A percentile compares a stretch with the other conserved stretches of the same genome.
phyloP scores from a whole-genome alignment of 2,113 vertebrate genomes.

The Ciconia stormi region DNA sequence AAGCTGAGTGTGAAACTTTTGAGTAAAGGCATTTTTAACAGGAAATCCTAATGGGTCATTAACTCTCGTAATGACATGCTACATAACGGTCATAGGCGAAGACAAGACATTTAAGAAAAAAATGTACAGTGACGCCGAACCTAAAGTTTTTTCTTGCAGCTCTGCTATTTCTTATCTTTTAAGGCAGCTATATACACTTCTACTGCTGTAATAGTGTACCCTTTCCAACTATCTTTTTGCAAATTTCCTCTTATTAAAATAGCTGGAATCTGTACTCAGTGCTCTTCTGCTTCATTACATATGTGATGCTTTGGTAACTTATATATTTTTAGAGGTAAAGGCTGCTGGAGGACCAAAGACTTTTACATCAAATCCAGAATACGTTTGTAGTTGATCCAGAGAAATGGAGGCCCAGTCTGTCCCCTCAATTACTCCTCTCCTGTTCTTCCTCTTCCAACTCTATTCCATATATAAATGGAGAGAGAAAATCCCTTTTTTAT shows the following conservation, averaged over 20 bases:
- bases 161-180: not conserved
- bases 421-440: not conserved
- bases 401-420: not conserved
- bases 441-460: not conserved
- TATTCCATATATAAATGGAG: not conserved
- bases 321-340: not conserved
- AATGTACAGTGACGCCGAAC: not conserved
- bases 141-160: not conserved
- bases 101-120: not conserved
- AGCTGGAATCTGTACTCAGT: not conserved
- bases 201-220: not conserved
- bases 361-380: not conserved
- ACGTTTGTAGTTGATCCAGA: not conserved
- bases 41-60: conserved; percentile 13
- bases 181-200: not conserved
- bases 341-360: not conserved
- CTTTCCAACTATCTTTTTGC: not conserved
- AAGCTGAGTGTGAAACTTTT: conserved; percentile 9
- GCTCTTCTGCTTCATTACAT: not conserved
- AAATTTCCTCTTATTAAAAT: not conserved
- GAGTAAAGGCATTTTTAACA: conserved; percentile 7
- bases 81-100: not conserved
- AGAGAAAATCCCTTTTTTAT: not conserved
- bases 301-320: not conserved
- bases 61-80: not conserved